Evolutionary conservation across 2,888 invertebrate species (phyloP), one percentile per base, ranked within the genome.

Genomic region (Reticulitermes lucifugus): DNA sequence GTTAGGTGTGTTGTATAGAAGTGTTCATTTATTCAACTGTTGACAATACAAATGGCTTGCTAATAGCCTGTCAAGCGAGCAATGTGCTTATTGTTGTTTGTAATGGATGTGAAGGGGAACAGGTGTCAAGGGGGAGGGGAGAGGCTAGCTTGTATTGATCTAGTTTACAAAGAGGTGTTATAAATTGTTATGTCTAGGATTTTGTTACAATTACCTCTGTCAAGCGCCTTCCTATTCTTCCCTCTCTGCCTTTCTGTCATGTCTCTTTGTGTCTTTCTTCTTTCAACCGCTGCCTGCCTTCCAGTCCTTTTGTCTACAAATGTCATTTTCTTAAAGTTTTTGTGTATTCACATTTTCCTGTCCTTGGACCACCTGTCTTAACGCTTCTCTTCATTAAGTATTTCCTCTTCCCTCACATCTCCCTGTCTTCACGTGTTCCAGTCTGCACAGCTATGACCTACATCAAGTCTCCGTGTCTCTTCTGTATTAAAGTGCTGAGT

Each of bases 21-120:
- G 65, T 46, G 46, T 65, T 25, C 25, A n/a, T 65, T 65, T 25
- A 25, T 65, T n/a, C n/a, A 25, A 73, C 21, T 77, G 43, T 77
- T 77, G 77, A 77, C 46, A 77, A 46, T 77, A 77, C 46, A 77
- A 77, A 77, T 77, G n/a, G n/a, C 46, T 46, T n/a, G 77, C 77
- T 77, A 77, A 77, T 77, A 77, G 77, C 12, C 77, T 77, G 77
- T 77, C 77, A 77, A 18, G 6, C 10, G 10, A 6, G 77, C 46
- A 12, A 41, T 35, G 21, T 29, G 73, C 35, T 41, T 41, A 73
- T 77, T 77, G 77, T 77, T 77, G 46, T 77, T 22, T n/a, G 51
- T 77, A 77, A 77, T 77, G 77, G 77, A 77, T 77, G 77, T 77
- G 51, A 77, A 51, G 77, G 41, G 77, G 77, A 77, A 77, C 77